Evolutionary conservation across 1,140 invertebrate genomes (phyloP).

Genomic region (Drosophila murphyi): DNA sequence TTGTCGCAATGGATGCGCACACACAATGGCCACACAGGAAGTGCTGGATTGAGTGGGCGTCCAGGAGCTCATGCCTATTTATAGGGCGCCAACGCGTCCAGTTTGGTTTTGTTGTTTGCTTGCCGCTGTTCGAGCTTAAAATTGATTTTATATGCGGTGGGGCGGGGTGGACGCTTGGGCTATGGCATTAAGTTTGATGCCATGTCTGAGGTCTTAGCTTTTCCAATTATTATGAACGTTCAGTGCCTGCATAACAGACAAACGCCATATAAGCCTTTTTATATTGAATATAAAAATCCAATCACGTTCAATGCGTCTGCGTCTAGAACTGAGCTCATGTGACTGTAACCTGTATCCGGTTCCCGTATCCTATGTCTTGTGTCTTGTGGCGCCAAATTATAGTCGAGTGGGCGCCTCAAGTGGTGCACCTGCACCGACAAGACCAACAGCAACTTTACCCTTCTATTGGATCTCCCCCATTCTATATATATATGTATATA

Average conservation of each 20-base stretch:
- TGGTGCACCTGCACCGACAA: slow-evolving; percentile 35
- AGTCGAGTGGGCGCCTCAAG: slow-evolving; percentile 63
- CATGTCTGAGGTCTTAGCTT: slow-evolving; percentile 62
- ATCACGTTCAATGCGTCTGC: slow-evolving; percentile 62
- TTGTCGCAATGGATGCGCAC: background rate
- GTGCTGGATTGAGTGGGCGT: slow-evolving; percentile 14
- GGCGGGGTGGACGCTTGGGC: background rate
- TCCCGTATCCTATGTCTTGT: slow-evolving; percentile 5
- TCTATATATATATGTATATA: background rate
- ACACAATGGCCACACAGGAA: slow-evolving; percentile 33
- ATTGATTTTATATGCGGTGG: slow-evolving; percentile 63
- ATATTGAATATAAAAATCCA: slow-evolving; percentile 83
- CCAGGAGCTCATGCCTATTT: slow-evolving; percentile 35
- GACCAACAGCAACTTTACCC: slow-evolving; percentile 1
- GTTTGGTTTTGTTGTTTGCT: slow-evolving; percentile 1
- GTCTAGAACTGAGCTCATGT: slow-evolving; percentile 12
- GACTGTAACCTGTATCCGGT: slow-evolving; percentile 28
- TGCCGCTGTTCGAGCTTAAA: slow-evolving; percentile 45
- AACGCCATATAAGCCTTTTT: slow-evolving; percentile 78
- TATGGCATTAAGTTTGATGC: slow-evolving; percentile 8
- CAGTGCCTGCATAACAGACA: slow-evolving; percentile 52
- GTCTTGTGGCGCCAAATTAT: slow-evolving; percentile 72
- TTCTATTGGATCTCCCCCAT: background rate
- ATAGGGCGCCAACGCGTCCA: slow-evolving; percentile 1
- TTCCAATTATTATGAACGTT: slow-evolving; percentile 81